Percentiles rank a stretch among this genome's conserved stretches.
phyloP scores from a whole-genome alignment of 2,888 invertebrate species.

The Caradrina clavipalpis region DNA sequence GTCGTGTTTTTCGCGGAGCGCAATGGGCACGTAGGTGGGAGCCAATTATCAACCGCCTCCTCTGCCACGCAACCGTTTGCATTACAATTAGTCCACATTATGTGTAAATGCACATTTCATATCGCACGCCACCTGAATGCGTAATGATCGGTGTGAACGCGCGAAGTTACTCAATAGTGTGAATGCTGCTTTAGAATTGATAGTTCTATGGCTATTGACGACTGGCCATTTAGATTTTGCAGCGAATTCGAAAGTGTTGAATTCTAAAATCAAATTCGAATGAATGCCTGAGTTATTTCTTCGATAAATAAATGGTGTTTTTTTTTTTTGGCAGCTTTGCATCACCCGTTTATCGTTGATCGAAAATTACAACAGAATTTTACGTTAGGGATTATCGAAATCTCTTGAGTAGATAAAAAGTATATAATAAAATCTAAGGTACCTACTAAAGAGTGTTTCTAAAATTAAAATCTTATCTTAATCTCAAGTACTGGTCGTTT shows the following conservation, averaged over 20 bases:
- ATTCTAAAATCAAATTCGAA: background rate
- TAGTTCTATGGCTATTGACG: slow-evolving; percentile 15
- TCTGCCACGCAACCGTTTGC: slow-evolving; percentile 67
- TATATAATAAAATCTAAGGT: background rate
- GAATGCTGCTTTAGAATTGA: slow-evolving; percentile 47
- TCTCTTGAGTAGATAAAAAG: slow-evolving; percentile 6
- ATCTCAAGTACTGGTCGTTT: slow-evolving; percentile 35
- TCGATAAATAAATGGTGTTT: background rate
- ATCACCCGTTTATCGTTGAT: slow-evolving; percentile 5
- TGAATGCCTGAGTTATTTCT: background rate
- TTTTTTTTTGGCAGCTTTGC: slow-evolving; percentile 5
- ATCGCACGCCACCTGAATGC: slow-evolving; percentile 68
- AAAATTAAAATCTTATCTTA: slow-evolving; percentile 29
- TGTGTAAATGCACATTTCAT: slow-evolving; percentile 76
- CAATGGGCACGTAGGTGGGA: slow-evolving; percentile 54
- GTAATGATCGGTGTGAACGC: slow-evolving; percentile 51
- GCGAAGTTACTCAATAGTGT: slow-evolving; percentile 41
- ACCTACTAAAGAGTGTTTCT: background rate
- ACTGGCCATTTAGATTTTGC: slow-evolving; percentile 6
- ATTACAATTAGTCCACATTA: slow-evolving; percentile 75
- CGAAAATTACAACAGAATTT: slow-evolving; percentile 21
- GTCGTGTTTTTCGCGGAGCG: slow-evolving; percentile 54
- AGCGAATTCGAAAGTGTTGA: background rate
- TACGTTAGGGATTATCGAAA: background rate
- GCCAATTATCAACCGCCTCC: slow-evolving; percentile 63